phyloP scores from a whole-genome alignment of 2,888 invertebrate genomes.

The Syritta pipiens region DNA sequence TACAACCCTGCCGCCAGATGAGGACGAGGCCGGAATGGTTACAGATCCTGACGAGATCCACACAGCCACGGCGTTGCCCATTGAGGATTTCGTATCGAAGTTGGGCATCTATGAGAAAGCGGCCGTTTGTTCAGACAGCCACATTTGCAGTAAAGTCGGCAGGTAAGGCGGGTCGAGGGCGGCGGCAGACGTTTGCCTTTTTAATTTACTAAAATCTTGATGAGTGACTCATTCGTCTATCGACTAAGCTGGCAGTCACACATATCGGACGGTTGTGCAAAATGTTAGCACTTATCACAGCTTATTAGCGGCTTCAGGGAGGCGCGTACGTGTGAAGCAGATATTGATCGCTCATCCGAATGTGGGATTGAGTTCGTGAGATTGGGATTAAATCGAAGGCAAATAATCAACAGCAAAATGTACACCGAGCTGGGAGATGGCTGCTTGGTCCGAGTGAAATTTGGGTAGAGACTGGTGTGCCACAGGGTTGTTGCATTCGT shows the following conservation, averaged over 20 bases:
- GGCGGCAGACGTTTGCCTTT: background rate
- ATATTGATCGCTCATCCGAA: slow-evolving; percentile 12
- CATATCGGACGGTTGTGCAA: slow-evolving; percentile 11
- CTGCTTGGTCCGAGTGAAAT: no score
- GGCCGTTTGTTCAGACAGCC: slow-evolving; percentile 89
- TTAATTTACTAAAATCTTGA: background rate
- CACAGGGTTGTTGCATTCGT: no score
- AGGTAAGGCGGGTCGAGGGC: slow-evolving; percentile 81
- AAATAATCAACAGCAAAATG: no score
- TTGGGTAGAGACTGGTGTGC: no score
- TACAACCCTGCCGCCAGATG: slow-evolving; percentile 20
- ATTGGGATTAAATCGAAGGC: slow-evolving; percentile 3
- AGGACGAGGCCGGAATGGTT: background rate
- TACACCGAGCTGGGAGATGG: no score
- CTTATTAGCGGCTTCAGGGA: slow-evolving; percentile 20
- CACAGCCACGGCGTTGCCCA: slow-evolving; percentile 29
- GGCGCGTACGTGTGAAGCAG: background rate
- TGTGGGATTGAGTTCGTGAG: slow-evolving; percentile 9
- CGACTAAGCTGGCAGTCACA: background rate
- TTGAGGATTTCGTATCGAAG: slow-evolving; percentile 71
- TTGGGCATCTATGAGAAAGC: slow-evolving; percentile 80
- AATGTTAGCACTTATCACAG: slow-evolving; percentile 17
- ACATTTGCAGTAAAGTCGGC: slow-evolving; percentile 88
- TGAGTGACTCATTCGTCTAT: slow-evolving; percentile 8
- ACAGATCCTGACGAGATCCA: no score